These are phyloP conservation scores for Teleogryllus occipitalis DNA, from an alignment of 1,140 invertebrate species.

Conservation along the genomic window DNA sequence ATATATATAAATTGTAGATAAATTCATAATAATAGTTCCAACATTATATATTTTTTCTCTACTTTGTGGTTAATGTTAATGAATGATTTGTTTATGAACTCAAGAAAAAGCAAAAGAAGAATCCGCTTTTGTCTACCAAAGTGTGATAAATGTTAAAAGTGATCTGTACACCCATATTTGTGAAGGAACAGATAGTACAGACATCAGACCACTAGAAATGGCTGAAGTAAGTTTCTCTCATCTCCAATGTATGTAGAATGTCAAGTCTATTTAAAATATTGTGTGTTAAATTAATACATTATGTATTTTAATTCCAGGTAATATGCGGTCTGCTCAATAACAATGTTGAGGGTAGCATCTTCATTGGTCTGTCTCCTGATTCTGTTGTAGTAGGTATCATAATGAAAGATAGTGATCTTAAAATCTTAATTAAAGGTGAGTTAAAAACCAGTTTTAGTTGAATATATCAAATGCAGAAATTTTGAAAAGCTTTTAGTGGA, in stretches of 20 bases:
- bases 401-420: background rate
- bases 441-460: background rate
- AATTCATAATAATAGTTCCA: too few relatives aligned
- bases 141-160: background rate
- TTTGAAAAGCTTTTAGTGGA: background rate
- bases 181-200: background rate
- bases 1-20: too few relatives aligned
- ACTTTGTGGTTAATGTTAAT: too few relatives aligned
- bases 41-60: too few relatives aligned
- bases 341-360: background rate
- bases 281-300: background rate
- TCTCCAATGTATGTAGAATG: background rate
- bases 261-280: background rate
- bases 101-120: background rate
- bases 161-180: background rate
- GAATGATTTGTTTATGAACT: too few relatives aligned
- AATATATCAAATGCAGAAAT: background rate
- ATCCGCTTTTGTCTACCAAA: background rate
- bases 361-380: background rate
- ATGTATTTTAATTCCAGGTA: background rate
- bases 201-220: background rate
- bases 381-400: background rate
- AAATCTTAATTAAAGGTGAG: background rate
- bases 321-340: background rate
- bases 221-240: background rate